Conservation (phyloP, 2,888 invertebrate species). For the Aphodius sticticus region DNA sequence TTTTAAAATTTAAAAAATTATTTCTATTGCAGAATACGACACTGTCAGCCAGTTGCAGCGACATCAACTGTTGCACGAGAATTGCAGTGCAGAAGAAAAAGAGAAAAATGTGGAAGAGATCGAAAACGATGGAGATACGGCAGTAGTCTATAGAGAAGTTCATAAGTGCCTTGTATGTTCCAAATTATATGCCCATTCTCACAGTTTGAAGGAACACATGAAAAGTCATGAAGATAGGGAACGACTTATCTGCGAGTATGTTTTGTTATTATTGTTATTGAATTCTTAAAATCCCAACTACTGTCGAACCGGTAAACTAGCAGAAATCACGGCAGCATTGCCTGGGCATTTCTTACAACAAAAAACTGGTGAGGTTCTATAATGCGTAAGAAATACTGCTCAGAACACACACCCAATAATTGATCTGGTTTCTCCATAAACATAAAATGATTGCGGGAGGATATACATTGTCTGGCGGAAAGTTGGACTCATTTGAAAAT, state of each 20-base stretch:
- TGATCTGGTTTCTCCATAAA: too few species aligned
- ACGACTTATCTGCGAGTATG: neutral
- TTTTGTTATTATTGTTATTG: neutral
- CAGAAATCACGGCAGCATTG: too few species aligned
- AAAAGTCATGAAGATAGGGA: neutral
- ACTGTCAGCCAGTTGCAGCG: neutral
- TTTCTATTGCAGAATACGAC: neutral
- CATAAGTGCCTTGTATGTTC: neutral
- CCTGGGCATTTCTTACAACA: too few species aligned
- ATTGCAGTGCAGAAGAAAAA: neutral
- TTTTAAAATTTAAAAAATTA: too few species aligned
- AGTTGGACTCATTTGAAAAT: too few species aligned
- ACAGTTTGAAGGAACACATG: neutral
- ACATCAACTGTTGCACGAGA: neutral
- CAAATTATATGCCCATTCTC: neutral
- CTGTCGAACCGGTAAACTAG: too few species aligned
- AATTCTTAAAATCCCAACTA: too few species aligned
- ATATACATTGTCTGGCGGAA: too few species aligned
- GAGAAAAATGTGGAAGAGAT: neutral
- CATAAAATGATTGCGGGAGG: too few species aligned
- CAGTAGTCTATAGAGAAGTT: neutral
- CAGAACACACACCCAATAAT: too few species aligned
- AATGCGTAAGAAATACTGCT: too few species aligned
- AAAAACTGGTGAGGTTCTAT: too few species aligned
- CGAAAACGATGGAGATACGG: neutral